Base-by-base conservation (phyloP, 2,888 invertebrate species). In the Scaptomyza flava region DNA sequence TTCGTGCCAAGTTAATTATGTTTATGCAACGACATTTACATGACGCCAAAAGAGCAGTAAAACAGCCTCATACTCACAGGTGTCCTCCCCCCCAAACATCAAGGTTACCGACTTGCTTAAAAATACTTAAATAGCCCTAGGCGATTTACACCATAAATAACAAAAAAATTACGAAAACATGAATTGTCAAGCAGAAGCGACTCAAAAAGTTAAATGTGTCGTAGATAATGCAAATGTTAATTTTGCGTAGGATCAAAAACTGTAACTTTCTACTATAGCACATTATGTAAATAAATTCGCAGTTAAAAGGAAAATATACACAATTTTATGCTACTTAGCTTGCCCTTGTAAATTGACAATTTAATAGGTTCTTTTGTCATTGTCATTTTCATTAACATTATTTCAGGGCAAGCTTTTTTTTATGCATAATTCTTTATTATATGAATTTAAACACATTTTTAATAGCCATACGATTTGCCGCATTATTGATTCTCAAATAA, bases 21-120 rank as follows among this genome's bases (percentile, higher is more conserved):
- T 78, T 82, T 78, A 72, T 87, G 72, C 68, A 80, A 62, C 61
- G 85, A 48, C 72, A 87, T 87, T 81, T 79, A 58, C 82, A 87
- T 82, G 68, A 73, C 60, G 56, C 48, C 77, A 73, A 77, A 69
- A 78, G 76, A 79, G 65, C 73, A 56, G 45, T 9, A 41, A n/a
- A 51, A 34, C 38, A 33, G 17, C 27, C 47, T 30, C 34, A n/a
- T 20, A 31, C 20, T 11, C 36, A 43, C 43, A 60, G 57, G 52
- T 60, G 56, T 52, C 36, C 7, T 9, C 11, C 34, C n/a, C 36
- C n/a, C 12, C 11, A 38, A 17, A 76, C 79, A 81, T 76, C 82
- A 72, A 69, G 71, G 70, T 60, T 45, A 31, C 36, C 42, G 50
- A 56, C 54, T 42, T n/a, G 33, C 65, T 30, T 5, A 7, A 57